A percentile compares a stretch with the other conserved stretches of the same genome.
Conservation (phyloP, 53 echinoderm and acorn worm genomes). For the Antedon mediterranea region DNA sequence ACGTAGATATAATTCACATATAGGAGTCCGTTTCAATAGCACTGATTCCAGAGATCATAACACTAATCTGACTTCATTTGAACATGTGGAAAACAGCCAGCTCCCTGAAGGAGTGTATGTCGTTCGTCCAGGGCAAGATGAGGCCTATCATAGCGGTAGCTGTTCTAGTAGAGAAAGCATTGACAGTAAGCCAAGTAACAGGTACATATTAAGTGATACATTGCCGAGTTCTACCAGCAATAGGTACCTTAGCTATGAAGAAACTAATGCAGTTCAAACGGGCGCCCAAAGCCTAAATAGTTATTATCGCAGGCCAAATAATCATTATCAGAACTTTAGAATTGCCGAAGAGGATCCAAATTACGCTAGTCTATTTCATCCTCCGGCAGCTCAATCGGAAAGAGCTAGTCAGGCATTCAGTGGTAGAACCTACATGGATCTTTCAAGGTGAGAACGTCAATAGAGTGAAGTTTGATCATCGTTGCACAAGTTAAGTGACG, state of each 20-base stretch:
- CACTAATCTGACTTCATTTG: background rate
- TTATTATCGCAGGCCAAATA: background rate
- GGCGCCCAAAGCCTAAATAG: background rate
- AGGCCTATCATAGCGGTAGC: background rate
- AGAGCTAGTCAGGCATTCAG: background rate
- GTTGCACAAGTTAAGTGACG: no score
- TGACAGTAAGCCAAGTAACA: background rate
- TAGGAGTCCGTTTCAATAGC: background rate
- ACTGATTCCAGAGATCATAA: background rate
- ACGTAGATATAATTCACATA: background rate
- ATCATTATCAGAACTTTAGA: background rate
- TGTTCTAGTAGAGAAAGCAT: background rate
- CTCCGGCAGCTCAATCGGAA: background rate
- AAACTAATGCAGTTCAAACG: background rate
- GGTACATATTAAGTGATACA: background rate
- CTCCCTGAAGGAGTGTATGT: background rate
- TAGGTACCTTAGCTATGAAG: background rate
- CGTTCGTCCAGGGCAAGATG: background rate
- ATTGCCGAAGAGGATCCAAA: background rate
- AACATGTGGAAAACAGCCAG: background rate
- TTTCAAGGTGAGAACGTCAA: constrained; percentile 1
- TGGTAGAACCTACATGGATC: background rate
- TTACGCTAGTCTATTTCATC: background rate
- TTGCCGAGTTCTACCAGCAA: background rate
- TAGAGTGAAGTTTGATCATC: no score